Percentiles rank a stretch among this genome's conserved stretches.
Conservation (phyloP, 2,888 invertebrate species). For the Nymphalis urticae region DNA sequence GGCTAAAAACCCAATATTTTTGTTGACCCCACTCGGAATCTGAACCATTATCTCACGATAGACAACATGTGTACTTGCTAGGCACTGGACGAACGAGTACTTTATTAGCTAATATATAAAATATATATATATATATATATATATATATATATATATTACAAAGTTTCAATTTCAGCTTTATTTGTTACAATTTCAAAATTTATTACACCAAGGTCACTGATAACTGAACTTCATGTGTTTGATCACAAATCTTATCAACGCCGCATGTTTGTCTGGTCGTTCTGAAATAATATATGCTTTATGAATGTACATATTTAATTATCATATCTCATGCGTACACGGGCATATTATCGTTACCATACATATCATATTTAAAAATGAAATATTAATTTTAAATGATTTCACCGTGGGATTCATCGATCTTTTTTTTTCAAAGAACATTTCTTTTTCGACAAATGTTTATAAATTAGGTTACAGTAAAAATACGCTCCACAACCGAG, state of each 20-base stretch:
- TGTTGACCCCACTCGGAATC: too few species aligned
- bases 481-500: too few species aligned
- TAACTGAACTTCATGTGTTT: constrained; percentile 25
- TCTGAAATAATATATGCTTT: constrained; percentile 12
- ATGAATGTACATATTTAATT: background rate
- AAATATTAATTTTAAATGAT: too few species aligned
- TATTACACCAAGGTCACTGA: constrained; percentile 35
- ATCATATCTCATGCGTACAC: background rate
- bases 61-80: too few species aligned
- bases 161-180: too few species aligned
- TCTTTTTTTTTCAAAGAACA: too few species aligned
- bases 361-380: background rate
- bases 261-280: constrained; percentile 21
- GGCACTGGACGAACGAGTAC: too few species aligned
- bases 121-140: background rate
- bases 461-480: too few species aligned
- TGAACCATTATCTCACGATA: too few species aligned
- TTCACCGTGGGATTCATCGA: too few species aligned
- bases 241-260: constrained; percentile 25
- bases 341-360: background rate
- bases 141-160: background rate
- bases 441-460: too few species aligned
- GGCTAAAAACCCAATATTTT: too few species aligned
- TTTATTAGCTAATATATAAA: background rate
- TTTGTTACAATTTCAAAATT: background rate